Base-by-base conservation (phyloP, 1,140 invertebrate species). In the Scaptomyza hsui region DNA sequence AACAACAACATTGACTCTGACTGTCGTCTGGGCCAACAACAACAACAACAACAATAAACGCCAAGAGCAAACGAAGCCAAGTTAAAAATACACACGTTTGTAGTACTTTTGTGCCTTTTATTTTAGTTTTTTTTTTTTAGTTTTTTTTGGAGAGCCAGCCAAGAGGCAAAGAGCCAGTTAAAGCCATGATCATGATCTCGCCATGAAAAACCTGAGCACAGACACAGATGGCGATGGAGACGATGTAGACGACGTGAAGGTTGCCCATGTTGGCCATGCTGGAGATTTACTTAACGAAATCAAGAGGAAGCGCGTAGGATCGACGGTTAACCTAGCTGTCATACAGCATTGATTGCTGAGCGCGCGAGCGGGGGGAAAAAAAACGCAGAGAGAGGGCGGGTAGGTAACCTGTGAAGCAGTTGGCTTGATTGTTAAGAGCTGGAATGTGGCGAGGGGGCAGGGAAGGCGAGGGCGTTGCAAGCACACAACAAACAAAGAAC, bases 151-250 rank as follows among this genome's bases (percentile, higher is more conserved):
- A 24, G 24, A 24, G 24, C n/a, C n/a, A 10, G 6, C 32, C 32
- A 37, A n/a, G 32, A 37, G 77, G 77, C 77, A 81, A 88, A 88
- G 78, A 88, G 82, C 82, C 83, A 88, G 82, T 88, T 88, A 88
- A 88, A 82, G 82, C 82, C 82, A 89, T 88, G 82, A 88, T 88
- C 82, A 89, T 88, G 82, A 88, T 88, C 82, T 86, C 76, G 80
- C 81, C 81, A 85, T 85, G 81, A 78, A 77, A 68, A 71, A 48
- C 24, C 55, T 37, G 35, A 64, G 39, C 13, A 13, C 5, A 67
- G 63, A 44, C 72, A 81, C 67, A 82, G 57, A 49, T 63, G 68
- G 69, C 68, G 55, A 69, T 65, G 65, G 42, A 61, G 59, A 55
- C 49, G 45, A 49, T 42, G 45, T 65, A 37, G 71, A 47, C 72